A percentile compares a stretch with the other conserved stretches of the same genome.
Conservation (phyloP, 2,113 vertebrate genomes). For the Bolborhynchus lineola region DNA sequence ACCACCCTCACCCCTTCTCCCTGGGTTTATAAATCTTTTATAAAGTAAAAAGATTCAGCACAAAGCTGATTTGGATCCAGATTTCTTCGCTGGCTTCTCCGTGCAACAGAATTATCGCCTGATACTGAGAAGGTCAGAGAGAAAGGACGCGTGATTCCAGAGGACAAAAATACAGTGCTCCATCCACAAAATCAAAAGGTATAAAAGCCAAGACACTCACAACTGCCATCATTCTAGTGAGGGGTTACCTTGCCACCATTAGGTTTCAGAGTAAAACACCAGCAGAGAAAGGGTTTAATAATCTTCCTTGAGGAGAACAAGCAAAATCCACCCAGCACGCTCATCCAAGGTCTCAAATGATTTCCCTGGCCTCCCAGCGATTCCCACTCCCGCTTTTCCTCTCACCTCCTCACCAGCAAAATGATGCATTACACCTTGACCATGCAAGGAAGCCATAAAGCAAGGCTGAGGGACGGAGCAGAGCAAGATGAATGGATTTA, state of each 20-base stretch:
- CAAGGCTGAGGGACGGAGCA: neutral
- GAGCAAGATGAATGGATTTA: conserved; percentile 42
- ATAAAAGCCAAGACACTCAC: neutral
- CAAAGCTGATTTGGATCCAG: neutral
- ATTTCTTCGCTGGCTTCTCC: rapidly evolving
- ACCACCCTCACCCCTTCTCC: neutral
- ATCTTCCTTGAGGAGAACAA: neutral
- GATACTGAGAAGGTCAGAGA: neutral
- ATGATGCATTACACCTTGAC: conserved; percentile 19
- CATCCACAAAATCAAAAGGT: neutral
- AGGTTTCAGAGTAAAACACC: neutral
- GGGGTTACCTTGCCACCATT: neutral
- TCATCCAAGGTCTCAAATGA: neutral
- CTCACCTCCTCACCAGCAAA: neutral
- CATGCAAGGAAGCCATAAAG: neutral
- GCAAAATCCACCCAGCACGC: rapidly evolving
- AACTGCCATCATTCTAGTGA: neutral
- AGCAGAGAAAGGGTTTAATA: neutral
- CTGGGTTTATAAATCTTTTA: neutral
- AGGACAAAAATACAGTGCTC: neutral
- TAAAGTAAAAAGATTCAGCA: neutral
- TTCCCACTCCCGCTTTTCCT: neutral
- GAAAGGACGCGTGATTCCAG: neutral
- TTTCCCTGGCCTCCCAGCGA: neutral
- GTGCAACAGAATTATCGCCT: rapidly evolving